Conservation (phyloP, 2,797 vertebrate species). For the Oryzias dopingdopingensis region DNA sequence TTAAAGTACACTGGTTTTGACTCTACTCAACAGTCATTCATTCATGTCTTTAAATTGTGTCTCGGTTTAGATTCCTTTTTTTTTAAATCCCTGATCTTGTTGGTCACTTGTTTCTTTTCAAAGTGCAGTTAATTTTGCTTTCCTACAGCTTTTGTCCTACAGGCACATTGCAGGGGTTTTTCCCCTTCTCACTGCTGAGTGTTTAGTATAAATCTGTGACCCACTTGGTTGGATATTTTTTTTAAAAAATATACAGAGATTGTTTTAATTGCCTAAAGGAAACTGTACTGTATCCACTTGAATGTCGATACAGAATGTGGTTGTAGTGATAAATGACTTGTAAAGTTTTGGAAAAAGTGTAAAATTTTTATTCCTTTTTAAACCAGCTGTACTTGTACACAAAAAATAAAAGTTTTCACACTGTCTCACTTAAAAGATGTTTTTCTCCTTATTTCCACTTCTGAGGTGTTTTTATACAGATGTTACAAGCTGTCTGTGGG, state of each 20-base stretch:
- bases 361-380: slow-evolving; percentile 74
- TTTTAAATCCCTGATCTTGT: slow-evolving; percentile 10
- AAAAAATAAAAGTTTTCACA: slow-evolving; percentile 76
- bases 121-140: not conserved
- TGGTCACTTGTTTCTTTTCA: not conserved
- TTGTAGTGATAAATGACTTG: too few species aligned
- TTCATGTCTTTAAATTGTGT: not conserved
- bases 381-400: slow-evolving; percentile 68
- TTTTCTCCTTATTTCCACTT: not conserved
- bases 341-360: too few species aligned
- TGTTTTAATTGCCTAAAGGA: slow-evolving; percentile 59
- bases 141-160: not conserved
- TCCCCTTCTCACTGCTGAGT: not conserved
- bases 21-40: not conserved
- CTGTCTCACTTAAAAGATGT: slow-evolving; percentile 45
- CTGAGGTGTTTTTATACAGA: too few species aligned
- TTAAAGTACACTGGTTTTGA: not conserved
- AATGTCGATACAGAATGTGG: slow-evolving; percentile 24
- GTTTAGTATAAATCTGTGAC: slow-evolving; percentile 9
- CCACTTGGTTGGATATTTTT: slow-evolving; percentile 52
- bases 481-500: not conserved
- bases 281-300: slow-evolving; percentile 36
- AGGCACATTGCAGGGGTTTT: slow-evolving; percentile 12
- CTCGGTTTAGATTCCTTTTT: not conserved
- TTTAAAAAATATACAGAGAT: slow-evolving; percentile 44